A percentile compares a stretch with the other conserved stretches of the same genome.
These are phyloP conservation scores for Ibidorhyncha struthersii DNA, from an alignment of 2,113 vertebrate genomes.

Conservation along the genomic window DNA sequence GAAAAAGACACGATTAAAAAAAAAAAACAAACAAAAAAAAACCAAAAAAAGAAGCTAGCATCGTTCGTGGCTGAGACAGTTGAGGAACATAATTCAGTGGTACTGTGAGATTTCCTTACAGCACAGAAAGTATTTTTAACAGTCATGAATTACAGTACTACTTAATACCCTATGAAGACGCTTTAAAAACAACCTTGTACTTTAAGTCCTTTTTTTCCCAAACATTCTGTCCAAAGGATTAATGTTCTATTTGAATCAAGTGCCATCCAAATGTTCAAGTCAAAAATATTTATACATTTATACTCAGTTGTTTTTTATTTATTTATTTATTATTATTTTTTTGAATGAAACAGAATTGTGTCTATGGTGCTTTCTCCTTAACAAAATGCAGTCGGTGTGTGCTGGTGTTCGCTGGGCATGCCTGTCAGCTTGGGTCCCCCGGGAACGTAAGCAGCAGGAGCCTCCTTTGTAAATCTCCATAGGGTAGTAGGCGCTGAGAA, in stretches of 20 bases:
- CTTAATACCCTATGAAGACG: slow-evolving; percentile 61
- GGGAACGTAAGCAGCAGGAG: background rate
- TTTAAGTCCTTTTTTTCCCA: slow-evolving; percentile 65
- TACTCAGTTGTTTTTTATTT: slow-evolving; percentile 34
- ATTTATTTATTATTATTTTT: background rate
- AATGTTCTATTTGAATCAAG: slow-evolving; percentile 70
- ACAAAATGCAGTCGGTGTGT: background rate
- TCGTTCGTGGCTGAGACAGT: slow-evolving; percentile 56
- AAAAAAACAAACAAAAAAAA: background rate
- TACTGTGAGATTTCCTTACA: slow-evolving; percentile 60
- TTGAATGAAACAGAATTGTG: background rate
- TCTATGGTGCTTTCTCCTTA: background rate
- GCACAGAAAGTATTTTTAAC: slow-evolving; percentile 71
- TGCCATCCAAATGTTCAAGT: slow-evolving; percentile 77
- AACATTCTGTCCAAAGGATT: slow-evolving; percentile 70
- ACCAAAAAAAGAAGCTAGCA: slow-evolving; percentile 23
- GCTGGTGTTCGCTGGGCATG: background rate
- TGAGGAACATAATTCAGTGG: slow-evolving; percentile 61
- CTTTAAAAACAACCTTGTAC: slow-evolving; percentile 56
- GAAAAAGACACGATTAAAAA: slow-evolving; percentile 40
- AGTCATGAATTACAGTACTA: slow-evolving; percentile 78
- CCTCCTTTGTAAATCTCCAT: background rate
- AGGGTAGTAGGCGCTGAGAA: background rate
- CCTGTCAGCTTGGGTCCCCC: background rate
- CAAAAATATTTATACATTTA: slow-evolving; percentile 78